Base-by-base conservation (phyloP, 2,113 vertebrate species). In the Columba janthina region DNA sequence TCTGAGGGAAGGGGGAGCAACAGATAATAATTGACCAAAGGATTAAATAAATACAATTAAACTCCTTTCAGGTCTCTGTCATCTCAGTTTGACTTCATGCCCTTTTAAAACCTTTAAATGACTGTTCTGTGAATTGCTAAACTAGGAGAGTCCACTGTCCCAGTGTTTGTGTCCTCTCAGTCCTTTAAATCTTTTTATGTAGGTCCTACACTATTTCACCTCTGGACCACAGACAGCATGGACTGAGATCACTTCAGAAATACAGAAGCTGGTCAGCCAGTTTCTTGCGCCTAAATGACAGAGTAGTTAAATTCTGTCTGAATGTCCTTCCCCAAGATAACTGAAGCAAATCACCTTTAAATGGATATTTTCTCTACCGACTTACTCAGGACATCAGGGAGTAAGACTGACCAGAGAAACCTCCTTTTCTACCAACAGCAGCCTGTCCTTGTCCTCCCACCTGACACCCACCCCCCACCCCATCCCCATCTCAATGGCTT, bases 41-140 rank as follows among this genome's bases (percentile, higher is more conserved):
- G 20, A 77, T 57, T 84, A 77, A 84, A 77, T 29, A 78, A 78
- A 66, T 44, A 57, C 78, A 94, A 93, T 65, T 53, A 53, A 85
- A 83, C 14, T 46, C 44, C 36, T 89, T 91, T 85, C 54, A 70
- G 80, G 56, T 6, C 32, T 26, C 25, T 73, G 26, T 26, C 67
- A 84, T n/a, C 48, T 54, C 61, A 15, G 46, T 18, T 74, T 58
- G 31, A 38, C 88, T 87, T 21, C 44, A 87, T 60, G 29, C 51
- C 57, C 48, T 67, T 92, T 77, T 18, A 80, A 90, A 67, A 70
- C 20, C 19, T 86, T 76, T 64, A 14, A 96, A 67, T 40, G 61
- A 76, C 48, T 74, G 69, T 40, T 81, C 70, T 51, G 57, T 85
- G 81, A 91, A 32, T 46, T 44, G 38, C 32, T 85, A 7, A 94